Evolutionary conservation across 2,113 vertebrate species (phyloP), one percentile per base, ranked within the genome.

Genomic region (Tenebrosternarchus preto): DNA sequence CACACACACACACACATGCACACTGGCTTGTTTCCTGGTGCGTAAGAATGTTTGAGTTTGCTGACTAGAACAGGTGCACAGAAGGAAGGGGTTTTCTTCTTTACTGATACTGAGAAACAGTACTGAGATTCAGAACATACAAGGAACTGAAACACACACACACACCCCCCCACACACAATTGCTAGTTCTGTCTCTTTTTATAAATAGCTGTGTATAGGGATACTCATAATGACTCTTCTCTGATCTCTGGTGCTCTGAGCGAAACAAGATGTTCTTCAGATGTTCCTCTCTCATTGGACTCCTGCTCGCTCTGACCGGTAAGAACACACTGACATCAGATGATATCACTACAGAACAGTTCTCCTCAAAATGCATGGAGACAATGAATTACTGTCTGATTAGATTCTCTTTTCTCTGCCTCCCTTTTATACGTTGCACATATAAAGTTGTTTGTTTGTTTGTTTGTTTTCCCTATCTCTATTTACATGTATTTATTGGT

Each of bases 271-370:
- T 82, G 83, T 24, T 27, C 29, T 8, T 46, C 70, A 74, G 7
- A 19, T 25, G 11, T 25, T 8, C 27, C 0, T 36, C 77, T 53
- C 1, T 73, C 33, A 43, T 61, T 29, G n/a, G 43, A 31, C 80
- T 80, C 20, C 43, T 85, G 31, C n/a, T 79, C 64, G 61, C 76
- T 29, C 8, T 82, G 53, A 24, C 71, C 46, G 80, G 80, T 85
- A 80, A 81, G 74, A 50, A 20, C 22, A 24, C 19, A 39, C 39
- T 12, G 27, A 16, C 29, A 73, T 19, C 27, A 25, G 2, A 11
- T 31, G 27, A 74, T 8, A 31, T 70, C 1, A 5, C 2, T 15
- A 12, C 12, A 50, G 43, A 12, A 50, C 8, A 9, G 8, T 50
- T 50, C 43, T 50, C 11, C 43, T 50, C 33, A 6, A 2, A 50